Evolutionary conservation across 2,797 vertebrate species (phyloP).

Genomic region (Girardinus metallicus): DNA sequence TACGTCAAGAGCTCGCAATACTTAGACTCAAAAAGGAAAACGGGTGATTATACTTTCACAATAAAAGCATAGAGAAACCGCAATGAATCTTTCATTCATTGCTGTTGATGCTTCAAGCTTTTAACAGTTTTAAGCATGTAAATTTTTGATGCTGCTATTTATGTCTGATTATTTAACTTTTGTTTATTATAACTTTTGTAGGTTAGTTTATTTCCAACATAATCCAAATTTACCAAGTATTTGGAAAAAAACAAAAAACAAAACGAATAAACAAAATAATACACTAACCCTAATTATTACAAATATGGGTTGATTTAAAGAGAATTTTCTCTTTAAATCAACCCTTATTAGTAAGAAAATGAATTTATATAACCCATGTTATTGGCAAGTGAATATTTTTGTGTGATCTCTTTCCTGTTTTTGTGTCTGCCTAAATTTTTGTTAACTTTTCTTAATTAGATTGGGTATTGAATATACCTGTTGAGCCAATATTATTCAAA

Average conservation of each 20-base stretch:
- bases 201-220: neutral
- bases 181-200: neutral
- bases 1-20: neutral
- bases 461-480: neutral
- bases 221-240: neutral
- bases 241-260: neutral
- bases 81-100: neutral
- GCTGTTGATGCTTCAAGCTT: neutral
- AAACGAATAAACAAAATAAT: too few species aligned
- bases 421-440: neutral
- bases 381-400: neutral
- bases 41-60: constrained; percentile 28
- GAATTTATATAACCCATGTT: neutral
- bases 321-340: neutral
- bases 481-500: neutral
- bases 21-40: constrained; percentile 11
- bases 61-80: constrained; percentile 18
- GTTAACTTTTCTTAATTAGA: neutral
- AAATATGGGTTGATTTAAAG: too few species aligned
- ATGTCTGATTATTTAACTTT: neutral
- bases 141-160: neutral
- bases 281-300: too few species aligned
- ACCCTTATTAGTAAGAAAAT: neutral
- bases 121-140: neutral
- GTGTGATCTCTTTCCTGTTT: neutral